phyloP scores from a whole-genome alignment of 2,113 vertebrate species.

The Prinia subflava region DNA sequence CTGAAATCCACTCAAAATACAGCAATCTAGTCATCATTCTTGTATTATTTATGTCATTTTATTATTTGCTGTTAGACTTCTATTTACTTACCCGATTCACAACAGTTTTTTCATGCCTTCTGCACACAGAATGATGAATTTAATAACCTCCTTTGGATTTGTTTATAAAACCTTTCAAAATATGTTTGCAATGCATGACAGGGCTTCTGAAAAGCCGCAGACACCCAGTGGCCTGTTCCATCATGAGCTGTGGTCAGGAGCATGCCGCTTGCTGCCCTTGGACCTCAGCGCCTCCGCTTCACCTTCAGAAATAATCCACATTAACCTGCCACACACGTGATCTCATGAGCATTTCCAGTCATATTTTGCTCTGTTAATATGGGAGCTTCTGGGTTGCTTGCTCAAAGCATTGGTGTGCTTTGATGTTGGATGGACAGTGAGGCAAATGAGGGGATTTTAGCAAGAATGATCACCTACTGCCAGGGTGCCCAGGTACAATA shows the following conservation, averaged over 20 bases:
- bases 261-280: neutral
- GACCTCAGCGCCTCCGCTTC: neutral
- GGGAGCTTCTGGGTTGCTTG: neutral
- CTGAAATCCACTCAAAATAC: conserved; percentile 25
- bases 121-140: conserved; percentile 14
- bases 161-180: conserved; percentile 42
- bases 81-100: neutral
- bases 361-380: neutral
- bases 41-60: conserved; percentile 13
- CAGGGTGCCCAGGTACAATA: neutral
- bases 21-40: conserved; percentile 37
- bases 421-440: neutral
- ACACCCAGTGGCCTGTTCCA: neutral
- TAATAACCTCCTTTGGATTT: conserved; percentile 36
- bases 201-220: neutral
- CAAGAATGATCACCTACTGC: neutral
- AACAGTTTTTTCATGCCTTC: conserved; percentile 32
- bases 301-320: neutral
- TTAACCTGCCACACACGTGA: accelerated
- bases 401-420: neutral
- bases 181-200: neutral
- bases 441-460: neutral
- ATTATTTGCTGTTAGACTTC: conserved; percentile 37
- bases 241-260: neutral
- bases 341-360: neutral